Conservation (phyloP, 2,888 invertebrate genomes). For the Cremastinae sp. region DNA sequence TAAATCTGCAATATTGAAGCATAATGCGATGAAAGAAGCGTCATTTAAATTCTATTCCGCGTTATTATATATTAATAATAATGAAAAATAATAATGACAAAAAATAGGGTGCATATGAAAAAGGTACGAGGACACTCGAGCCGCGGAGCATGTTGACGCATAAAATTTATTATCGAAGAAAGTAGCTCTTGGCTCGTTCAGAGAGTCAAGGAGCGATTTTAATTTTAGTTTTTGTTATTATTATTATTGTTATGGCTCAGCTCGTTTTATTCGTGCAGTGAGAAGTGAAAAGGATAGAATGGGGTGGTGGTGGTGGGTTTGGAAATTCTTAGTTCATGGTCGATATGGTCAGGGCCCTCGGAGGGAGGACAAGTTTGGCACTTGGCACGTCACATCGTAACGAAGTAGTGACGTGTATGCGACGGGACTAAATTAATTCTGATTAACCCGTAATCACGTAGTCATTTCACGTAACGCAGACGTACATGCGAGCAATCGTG, state of each 20-base stretch:
- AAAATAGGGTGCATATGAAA: too few relatives aligned
- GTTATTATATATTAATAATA: too few relatives aligned
- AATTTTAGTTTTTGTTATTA: too few relatives aligned
- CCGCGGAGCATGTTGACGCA: conserved; percentile 49
- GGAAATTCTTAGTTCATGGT: conserved; percentile 51
- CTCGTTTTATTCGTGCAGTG: too few relatives aligned
- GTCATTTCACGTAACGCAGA: conserved; percentile 72
- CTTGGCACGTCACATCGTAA: conserved; percentile 79
- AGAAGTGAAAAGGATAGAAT: conserved; percentile 6
- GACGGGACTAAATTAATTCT: conserved; percentile 79
- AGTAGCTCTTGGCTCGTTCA: too few relatives aligned
- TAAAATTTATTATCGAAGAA: neutral
- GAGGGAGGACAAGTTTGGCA: conserved; percentile 68
- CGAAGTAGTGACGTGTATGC: conserved; percentile 79
- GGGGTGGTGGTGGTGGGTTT: conserved; percentile 13
- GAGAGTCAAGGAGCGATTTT: too few relatives aligned
- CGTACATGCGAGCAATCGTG: neutral
- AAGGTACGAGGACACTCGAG: conserved; percentile 15
- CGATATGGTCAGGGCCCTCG: conserved; percentile 51
- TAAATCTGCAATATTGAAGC: too few relatives aligned
- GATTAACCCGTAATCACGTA: conserved; percentile 80
- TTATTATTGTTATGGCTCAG: too few relatives aligned
- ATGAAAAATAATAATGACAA: too few relatives aligned
- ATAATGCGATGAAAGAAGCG: too few relatives aligned
- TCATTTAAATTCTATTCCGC: too few relatives aligned